Base-by-base conservation (phyloP, 2,888 invertebrate genomes). In the Sympetrum striolatum region DNA sequence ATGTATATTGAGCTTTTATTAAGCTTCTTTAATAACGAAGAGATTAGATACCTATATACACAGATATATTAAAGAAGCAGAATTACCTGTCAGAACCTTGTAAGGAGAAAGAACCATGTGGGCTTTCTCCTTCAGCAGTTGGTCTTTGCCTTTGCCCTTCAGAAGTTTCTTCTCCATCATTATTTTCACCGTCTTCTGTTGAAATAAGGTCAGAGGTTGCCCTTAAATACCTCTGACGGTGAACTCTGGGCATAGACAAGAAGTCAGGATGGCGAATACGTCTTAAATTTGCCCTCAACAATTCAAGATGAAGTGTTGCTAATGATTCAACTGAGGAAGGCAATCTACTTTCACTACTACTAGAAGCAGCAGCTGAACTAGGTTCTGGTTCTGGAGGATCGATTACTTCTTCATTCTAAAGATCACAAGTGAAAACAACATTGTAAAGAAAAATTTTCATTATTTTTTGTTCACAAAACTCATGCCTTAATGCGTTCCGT, bases 401-500 rank as follows among this genome's bases (percentile, higher is more conserved):
- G 0, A 96, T 96, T 6, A 96, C 96, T 90, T 96, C 95, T 92
- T 96, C 96, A 92, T 95, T 96, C 96, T 96, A 93, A 53, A 93
- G 93, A 92, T 91, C 90, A 90, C 86, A 53, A 53, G 53, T 53
- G 18, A 18, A 18, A 90, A 90, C 73, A 12, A 64, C 53, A 81
- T 91, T 80, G 91, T 5, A 73, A 0, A 31, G 22, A 73, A 31
- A 73, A 64, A 0, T 12, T 25, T 73, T 14, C 10, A 31, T 3
- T 31, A 73, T 10, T 10, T 73, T 31, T 31, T 31, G 12, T 73
- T 12, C 15, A 14, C 5, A 10, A 31, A 31, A 73, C 31, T 73
- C 22, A 8, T 64, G 6, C 64, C 2, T 64, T n/a, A n/a, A n/a
- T n/a, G n/a, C n/a, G n/a, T n/a, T n/a, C n/a, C n/a, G n/a, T n/a